Evolutionary conservation across 2,797 vertebrate species (phyloP).

Genomic region (Hapalemur alaotrensis): DNA sequence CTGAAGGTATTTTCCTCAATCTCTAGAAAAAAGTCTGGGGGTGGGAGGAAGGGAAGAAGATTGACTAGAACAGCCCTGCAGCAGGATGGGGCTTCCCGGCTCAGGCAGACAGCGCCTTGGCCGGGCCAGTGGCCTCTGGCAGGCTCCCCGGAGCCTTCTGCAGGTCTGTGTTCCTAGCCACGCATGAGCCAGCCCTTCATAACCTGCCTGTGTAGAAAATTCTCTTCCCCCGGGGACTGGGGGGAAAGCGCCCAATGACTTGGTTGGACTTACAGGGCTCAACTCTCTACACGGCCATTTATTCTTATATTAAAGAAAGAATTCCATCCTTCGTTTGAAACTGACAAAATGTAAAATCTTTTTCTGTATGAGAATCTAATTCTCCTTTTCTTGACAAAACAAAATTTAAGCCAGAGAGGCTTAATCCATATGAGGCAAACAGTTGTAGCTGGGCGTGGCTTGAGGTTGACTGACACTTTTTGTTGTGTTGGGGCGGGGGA

Average conservation of each 20-base stretch:
- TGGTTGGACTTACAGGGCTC: background rate
- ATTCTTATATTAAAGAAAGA: background rate
- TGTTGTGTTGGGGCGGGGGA: background rate
- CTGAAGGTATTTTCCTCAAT: constrained; percentile 89
- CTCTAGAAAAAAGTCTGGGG: background rate
- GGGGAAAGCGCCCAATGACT: background rate
- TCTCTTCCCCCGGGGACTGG: background rate
- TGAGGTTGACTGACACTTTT: background rate
- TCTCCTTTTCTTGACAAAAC: constrained; percentile 42
- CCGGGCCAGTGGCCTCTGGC: background rate
- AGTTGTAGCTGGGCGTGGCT: background rate
- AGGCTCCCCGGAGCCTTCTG: background rate
- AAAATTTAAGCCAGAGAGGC: constrained; percentile 4
- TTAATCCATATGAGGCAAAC: background rate
- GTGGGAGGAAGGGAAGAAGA: background rate
- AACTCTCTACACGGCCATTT: background rate
- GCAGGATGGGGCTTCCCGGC: background rate
- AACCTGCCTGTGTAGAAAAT: background rate
- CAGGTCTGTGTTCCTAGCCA: background rate
- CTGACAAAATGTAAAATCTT: constrained; percentile 18
- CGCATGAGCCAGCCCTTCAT: background rate
- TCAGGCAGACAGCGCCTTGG: background rate
- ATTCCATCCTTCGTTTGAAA: constrained; percentile 17
- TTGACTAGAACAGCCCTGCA: background rate
- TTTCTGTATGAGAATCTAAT: background rate